A percentile compares a stretch with the other conserved stretches of the same genome.
Conservation (phyloP, 1,140 invertebrate species). For the Megalopta genalis region DNA sequence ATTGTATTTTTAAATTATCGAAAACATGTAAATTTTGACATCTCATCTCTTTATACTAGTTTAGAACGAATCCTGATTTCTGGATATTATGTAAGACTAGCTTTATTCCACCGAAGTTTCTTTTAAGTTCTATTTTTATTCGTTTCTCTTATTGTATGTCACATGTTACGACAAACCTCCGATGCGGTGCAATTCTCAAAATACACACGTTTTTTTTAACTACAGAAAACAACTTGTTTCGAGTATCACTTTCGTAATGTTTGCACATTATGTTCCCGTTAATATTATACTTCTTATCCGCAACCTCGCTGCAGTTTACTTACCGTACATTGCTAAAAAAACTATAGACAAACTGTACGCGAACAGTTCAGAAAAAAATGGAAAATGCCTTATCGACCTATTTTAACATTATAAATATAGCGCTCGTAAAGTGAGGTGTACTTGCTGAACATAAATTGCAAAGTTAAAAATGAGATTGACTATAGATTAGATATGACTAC, state of each 20-base stretch:
- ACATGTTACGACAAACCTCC: not conserved
- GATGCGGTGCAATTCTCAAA: not conserved
- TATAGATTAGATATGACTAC: too few relatives aligned
- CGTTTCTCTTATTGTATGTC: not conserved
- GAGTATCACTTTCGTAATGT: not conserved
- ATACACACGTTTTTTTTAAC: not conserved
- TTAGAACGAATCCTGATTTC: not conserved
- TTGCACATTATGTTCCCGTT: not conserved
- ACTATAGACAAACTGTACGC: not conserved
- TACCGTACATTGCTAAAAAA: not conserved
- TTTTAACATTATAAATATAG: conserved; percentile 36
- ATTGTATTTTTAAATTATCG: conserved; percentile 1
- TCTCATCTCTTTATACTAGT: not conserved
- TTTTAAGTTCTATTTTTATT: not conserved
- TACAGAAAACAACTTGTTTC: too few relatives aligned
- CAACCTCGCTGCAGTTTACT: not conserved
- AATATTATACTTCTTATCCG: not conserved
- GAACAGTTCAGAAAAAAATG: conserved; percentile 21
- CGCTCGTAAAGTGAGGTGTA: not conserved
- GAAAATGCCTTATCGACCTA: conserved; percentile 26
- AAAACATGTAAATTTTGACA: not conserved
- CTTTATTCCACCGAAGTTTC: not conserved
- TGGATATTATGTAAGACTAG: not conserved
- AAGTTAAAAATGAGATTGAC: not conserved
- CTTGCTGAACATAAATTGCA: not conserved